phyloP scores from a whole-genome alignment of 2,113 vertebrate species.

The Semnornis frantzii region DNA sequence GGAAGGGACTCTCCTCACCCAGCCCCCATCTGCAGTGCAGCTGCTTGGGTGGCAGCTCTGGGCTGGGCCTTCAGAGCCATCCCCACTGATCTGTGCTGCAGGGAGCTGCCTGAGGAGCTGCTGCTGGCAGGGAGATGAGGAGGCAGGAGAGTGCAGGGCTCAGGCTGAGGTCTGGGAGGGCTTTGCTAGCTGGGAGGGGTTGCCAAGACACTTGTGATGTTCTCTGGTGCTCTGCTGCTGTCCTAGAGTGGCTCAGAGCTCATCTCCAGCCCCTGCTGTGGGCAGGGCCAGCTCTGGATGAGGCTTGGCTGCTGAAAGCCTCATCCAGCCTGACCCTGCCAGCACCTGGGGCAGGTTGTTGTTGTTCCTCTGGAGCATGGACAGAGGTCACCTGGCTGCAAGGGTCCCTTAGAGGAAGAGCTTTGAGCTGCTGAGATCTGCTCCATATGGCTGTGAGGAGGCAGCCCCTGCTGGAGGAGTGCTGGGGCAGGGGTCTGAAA shows the following conservation, averaged over 20 bases:
- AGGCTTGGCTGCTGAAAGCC: no score
- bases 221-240: neutral
- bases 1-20: no score
- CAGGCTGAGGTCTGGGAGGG: accelerated
- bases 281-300: no score
- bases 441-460: neutral
- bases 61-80: accelerated
- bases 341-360: accelerated
- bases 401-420: neutral
- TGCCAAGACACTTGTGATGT: neutral
- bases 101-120: neutral
- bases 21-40: no score
- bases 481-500: neutral
- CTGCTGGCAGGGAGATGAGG: neutral
- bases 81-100: neutral
- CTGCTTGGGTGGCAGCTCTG: neutral
- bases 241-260: no score
- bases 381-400: neutral
- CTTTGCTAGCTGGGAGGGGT: neutral
- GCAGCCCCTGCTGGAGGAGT: neutral
- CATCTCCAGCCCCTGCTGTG: no score
- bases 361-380: neutral
- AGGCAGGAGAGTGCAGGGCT: neutral
- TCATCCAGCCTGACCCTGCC: neutral
- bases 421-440: neutral